Evolutionary conservation across 1,140 invertebrate genomes (phyloP), one percentile per base, ranked within the genome.

Genomic region (Ooceraea biroi): DNA sequence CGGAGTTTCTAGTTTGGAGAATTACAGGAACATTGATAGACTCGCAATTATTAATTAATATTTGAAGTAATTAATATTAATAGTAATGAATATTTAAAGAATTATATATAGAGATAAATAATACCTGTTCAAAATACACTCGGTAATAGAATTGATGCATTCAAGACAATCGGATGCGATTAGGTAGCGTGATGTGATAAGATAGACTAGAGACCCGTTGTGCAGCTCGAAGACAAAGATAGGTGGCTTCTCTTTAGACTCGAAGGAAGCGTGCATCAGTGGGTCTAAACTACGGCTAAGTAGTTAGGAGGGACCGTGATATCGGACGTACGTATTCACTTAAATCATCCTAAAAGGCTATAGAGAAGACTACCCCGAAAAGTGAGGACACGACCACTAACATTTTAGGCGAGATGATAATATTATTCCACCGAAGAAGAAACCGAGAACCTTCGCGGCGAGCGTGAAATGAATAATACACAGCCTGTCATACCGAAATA

Each of bases 261-360:
- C 89, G 87, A 92, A 92, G 89, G 89, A 92, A 93, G 92, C 92
- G 90, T 92, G 93, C 93, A 94, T 92, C 93, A 89, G 89, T 91
- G 94, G 94, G 93, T 93, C 93, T 91, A 92, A 88, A 90, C 93
- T 94, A 94, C 93, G 89, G 91, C 94, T 94, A 94, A 93, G 91
- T 94, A 94, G 93, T 94, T 91, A 94, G 93, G 93, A 94, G 94
- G 93, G 94, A 94, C 93, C 93, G 93, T 94, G 94, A 94, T 94
- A 94, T 94, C 93, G 93, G 94, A 94, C 94, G 93, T 92, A 94
- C 90, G 88, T 80, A 57, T 94, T 94, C 88, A 92, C 92, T 93
- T 93, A 93, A 92, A 93, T 90, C 91, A 92, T 91, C 91, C 91
- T 93, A 94, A 88, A 88, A 90, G 91, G 89, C 90, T 93, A 93